Base-by-base conservation (phyloP, 2,797 vertebrate genomes). In the Sandelia bainsii region DNA sequence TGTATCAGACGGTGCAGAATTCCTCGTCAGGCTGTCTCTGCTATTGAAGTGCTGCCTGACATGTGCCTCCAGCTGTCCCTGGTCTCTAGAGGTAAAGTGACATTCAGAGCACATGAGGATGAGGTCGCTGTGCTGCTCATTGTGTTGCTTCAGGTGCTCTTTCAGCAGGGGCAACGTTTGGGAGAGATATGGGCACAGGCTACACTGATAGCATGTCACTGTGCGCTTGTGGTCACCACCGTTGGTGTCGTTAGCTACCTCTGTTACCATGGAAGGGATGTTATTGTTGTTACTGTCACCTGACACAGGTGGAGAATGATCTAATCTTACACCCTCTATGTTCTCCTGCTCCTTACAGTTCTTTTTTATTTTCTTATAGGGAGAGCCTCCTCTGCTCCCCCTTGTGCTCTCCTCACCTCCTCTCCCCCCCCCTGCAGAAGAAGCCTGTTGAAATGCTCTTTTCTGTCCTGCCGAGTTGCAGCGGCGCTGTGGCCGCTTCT, bases 201-300 rank as follows among this genome's bases (percentile, higher is more conserved):
- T 97, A 79, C 98, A 99, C 77, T 99, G 97, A 73, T 99, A 99
- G 78, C 95, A 98, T 0, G 95, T 97, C 52, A 95, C 93, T 0
- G 95, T 96, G 69, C 91, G 93, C 64, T 93, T 91, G 44, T 91
- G 88, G 52, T 71, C 52, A 22, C 42, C 76, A 77, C 84, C 82
- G 59, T 83, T 58, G 61, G 82, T 51, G 77, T 69, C 81, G 20
- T 75, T 80, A 1, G 54, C 23, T 3, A 34, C 54, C 22, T 86
- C 81, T 0, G 48, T 50, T 13, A 40, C 39, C 0, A 20, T 2
- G 16, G 80, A 29, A 51, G 42, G 5, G 42, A 77, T 53, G 10
- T 23, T 84, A 52, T 87, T 86, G 39, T 85, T 80, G 67, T 88
- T 84, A 53, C 23, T 13, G 19, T 90, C 88, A 6, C 84, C 88